These are phyloP conservation scores for Enhydra lutris DNA, from an alignment of 2,113 vertebrate genomes.

Conservation along the genomic window DNA sequence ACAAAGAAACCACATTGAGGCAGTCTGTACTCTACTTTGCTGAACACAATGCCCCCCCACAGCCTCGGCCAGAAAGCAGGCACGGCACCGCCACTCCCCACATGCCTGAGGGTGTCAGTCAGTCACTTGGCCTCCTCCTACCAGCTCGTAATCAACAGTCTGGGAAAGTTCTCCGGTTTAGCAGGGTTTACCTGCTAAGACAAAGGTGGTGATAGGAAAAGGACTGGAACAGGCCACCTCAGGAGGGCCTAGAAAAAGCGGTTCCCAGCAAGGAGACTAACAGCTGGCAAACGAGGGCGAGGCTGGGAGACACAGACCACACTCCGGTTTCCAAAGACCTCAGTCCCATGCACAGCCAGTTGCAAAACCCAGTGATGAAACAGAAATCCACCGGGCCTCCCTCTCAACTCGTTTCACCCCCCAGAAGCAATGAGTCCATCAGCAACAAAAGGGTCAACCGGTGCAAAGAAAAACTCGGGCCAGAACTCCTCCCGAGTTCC, in stretches of 20 bases:
- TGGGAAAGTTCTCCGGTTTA: conserved; percentile 54
- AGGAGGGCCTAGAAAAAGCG: background rate
- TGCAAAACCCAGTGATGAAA: background rate
- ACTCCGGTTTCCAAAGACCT: background rate
- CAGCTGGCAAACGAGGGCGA: background rate
- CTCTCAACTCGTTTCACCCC: background rate
- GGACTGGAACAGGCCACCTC: background rate
- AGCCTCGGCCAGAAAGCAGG: background rate
- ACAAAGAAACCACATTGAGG: background rate
- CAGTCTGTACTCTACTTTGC: background rate
- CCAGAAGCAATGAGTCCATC: background rate
- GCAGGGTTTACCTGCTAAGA: conserved; percentile 35
- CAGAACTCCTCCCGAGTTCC: background rate
- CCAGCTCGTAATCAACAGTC: conserved; percentile 15
- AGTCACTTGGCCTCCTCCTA: conserved; percentile 46
- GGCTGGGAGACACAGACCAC: background rate
- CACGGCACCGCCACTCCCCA: conserved; percentile 33
- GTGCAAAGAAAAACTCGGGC: background rate
- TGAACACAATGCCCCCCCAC: conserved; percentile 17
- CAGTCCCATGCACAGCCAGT: background rate
- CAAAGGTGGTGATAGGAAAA: background rate
- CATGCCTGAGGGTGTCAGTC: conserved; percentile 57
- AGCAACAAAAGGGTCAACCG: background rate
- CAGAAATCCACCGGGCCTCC: background rate
- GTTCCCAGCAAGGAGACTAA: background rate